Base-by-base conservation (phyloP, 1,140 invertebrate genomes). In the Luehdorfia chinensis region DNA sequence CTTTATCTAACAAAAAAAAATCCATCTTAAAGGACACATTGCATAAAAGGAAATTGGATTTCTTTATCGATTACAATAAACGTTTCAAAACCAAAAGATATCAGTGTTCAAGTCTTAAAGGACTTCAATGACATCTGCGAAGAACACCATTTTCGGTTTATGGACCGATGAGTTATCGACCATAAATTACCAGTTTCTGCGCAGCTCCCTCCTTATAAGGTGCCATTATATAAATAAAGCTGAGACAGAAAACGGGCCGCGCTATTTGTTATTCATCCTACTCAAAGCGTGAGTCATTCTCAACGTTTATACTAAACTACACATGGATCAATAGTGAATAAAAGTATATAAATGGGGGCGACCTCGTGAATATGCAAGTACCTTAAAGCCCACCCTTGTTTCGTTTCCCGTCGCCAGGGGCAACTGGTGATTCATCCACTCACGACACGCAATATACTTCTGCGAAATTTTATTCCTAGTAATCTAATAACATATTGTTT, bases 121-220 rank as follows among this genome's bases (percentile, higher is more conserved):
- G 14, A 43, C 39, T 23, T 21, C 19, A n/a, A n/a, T n/a, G 30
- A 6, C 30, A 31, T 31, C 30, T 31, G 30, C 9, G 9, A 9
- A 31, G 21, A 48, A 7, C 19, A 11, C 47, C 49, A 47, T 49
- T 55, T 50, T 39, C 15, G 47, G 9, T 14, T 55, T 7, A 5
- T 3, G 6, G 9, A 31, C 12, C 19, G 53, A 66, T 58, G 57
- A 66, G 59, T 63, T 50, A 46, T 48, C 28, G 41, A 46, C 61
- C 25, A 54, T 58, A 50, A 39, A 46, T 30, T 8, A 30, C 49
- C 33, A 62, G 61, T 57, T 58, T 56, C 64, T 37, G 47, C n/a
- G 9, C 15, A 53, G 50, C 43, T 68, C 55, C 56, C 62, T 34
- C 14, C 63, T 55, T 64, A 62, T 66, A 75, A 50, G 63, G 70